Evolutionary conservation across 2,888 invertebrate genomes (phyloP), one percentile per base, ranked within the genome.

Genomic region (Lepetodrilus schrolli): DNA sequence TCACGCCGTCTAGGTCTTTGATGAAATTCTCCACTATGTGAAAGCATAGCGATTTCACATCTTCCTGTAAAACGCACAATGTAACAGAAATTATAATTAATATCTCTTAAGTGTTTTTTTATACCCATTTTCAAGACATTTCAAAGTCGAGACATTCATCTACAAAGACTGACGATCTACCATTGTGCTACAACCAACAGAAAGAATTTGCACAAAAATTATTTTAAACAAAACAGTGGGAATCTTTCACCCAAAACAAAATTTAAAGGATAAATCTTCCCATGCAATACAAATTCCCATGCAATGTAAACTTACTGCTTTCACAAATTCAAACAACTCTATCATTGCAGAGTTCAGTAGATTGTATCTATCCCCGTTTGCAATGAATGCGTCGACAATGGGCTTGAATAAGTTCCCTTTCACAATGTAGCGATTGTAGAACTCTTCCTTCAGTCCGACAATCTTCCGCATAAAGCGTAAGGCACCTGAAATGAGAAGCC

Each of bases 291-390:
- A n/a, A n/a, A n/a, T n/a, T n/a, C n/a, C n/a, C n/a, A n/a, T n/a
- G n/a, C n/a, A n/a, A n/a, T n/a, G n/a, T n/a, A 37, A 21, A 88
- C 92, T 91, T 86, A 94, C 94, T 91, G 95, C 92, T 93, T 96
- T 96, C 82, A 99, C 97, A 92, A 96, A 99, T 92, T 99, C 99
- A 92, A 99, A 99, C 93, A 99, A 94, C 92, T 99, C 99, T 91
- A 99, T 93, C 91, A 99, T 96, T 81, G 99, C 99, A 34, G 99
- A 99, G 92, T 99, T 99, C 85, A 99, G 93, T 84, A 99, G 94
- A 92, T 99, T 99, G 92, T 99, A 99, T 88, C 98, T 94, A 88
- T 96, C 96, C 91, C 98, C 98, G 92, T 99, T 99, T 88, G 95
- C 94, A 86, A 96, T 94, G 91, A 99, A 98, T 82, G 98, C 96